A percentile compares a stretch with the other conserved stretches of the same genome.
These are phyloP conservation scores for Stenopsyche tienmushanensis DNA, from an alignment of 1,140 invertebrate genomes.

Conservation along the genomic window DNA sequence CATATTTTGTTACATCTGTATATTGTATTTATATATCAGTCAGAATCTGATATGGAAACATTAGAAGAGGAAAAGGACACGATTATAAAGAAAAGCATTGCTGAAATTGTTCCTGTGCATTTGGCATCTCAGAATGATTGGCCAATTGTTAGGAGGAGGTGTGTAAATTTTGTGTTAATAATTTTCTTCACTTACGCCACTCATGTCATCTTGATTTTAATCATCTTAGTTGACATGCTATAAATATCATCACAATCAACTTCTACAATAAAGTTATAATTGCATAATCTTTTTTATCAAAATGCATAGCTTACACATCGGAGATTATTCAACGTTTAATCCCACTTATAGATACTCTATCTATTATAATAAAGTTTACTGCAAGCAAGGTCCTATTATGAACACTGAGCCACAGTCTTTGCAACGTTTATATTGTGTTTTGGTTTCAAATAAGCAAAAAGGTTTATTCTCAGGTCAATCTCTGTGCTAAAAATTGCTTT, in stretches of 20 bases:
- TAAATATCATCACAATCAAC: neutral
- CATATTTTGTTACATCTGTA: constrained; percentile 23
- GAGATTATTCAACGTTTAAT: neutral
- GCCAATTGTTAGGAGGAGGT: constrained; percentile 25
- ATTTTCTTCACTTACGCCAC: constrained; percentile 9
- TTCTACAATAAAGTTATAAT: neutral
- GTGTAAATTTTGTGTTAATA: constrained; percentile 22
- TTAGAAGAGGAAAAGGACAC: constrained; percentile 30
- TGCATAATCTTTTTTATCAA: neutral
- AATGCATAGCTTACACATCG: neutral
- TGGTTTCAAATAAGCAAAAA: no score
- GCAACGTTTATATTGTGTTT: no score
- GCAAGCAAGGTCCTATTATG: no score
- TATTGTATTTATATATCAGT: constrained; percentile 31
- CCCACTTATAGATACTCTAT: neutral
- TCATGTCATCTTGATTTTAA: constrained; percentile 5
- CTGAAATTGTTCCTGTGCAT: constrained; percentile 36
- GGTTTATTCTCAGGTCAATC: no score
- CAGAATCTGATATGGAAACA: constrained; percentile 33
- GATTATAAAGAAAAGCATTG: constrained; percentile 25
- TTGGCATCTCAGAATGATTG: constrained; percentile 21
- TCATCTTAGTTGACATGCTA: neutral
- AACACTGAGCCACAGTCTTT: no score
- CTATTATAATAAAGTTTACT: no score
- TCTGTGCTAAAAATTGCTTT: no score